Evolutionary conservation across 1,140 invertebrate genomes (phyloP).

Genomic region (Pseudomyrmex gracilis): DNA sequence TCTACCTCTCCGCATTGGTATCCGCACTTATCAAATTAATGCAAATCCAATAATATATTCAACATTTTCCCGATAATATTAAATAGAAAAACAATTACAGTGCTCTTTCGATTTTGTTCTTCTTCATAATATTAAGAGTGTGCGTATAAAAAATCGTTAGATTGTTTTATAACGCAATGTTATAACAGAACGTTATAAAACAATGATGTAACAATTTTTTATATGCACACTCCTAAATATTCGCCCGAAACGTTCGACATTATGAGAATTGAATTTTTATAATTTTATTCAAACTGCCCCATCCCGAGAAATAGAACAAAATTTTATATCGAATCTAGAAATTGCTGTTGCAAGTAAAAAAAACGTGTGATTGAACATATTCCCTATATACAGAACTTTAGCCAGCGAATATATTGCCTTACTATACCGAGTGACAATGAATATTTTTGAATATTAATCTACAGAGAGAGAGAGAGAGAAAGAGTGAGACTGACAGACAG

Average conservation of each 20-base stretch:
- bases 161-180: no score
- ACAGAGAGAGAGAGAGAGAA: no score
- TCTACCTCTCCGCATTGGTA: not conserved
- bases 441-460: conserved; percentile 35
- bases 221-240: no score
- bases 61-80: not conserved
- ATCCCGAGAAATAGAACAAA: not conserved
- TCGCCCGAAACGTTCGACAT: not conserved
- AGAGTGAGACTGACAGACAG: no score
- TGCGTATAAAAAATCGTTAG: no score
- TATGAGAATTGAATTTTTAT: not conserved
- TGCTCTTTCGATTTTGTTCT: not conserved
- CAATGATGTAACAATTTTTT: no score
- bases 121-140: no score
- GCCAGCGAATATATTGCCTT: not conserved
- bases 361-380: conserved; percentile 12
- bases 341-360: not conserved
- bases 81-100: not conserved
- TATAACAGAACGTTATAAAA: no score
- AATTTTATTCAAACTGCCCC: not conserved
- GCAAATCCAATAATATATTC: not conserved
- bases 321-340: not conserved
- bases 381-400: not conserved
- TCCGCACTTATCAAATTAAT: not conserved
- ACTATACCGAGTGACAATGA: conserved; percentile 12